These are phyloP conservation scores for Numida meleagris DNA, from an alignment of 2,113 vertebrate species.

Conservation along the genomic window DNA sequence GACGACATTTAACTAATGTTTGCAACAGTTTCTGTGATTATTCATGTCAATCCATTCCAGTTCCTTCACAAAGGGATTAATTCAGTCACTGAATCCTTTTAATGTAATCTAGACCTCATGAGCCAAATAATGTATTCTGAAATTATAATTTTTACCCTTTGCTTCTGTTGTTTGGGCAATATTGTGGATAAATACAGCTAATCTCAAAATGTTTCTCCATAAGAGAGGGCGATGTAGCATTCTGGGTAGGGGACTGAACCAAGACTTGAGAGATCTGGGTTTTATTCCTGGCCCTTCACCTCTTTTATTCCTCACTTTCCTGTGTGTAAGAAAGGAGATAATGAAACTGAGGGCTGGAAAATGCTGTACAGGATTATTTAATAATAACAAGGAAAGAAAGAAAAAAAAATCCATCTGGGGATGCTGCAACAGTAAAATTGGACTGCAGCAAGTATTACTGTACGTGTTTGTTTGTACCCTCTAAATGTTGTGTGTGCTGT, in stretches of 20 bases:
- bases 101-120: constrained; percentile 53
- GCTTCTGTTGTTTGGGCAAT: constrained; percentile 69
- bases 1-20: neutral
- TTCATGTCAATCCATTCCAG: neutral
- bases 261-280: constrained; percentile 48
- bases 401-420: neutral
- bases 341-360: constrained; percentile 19
- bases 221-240: constrained; percentile 57
- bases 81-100: constrained; percentile 56
- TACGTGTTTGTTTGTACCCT: neutral
- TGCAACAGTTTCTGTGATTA: neutral
- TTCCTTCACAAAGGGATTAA: constrained; percentile 10
- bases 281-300: constrained; percentile 49
- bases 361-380: neutral
- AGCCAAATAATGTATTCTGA: constrained; percentile 46
- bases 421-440: neutral
- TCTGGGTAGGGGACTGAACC: constrained; percentile 66
- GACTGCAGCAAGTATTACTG: neutral
- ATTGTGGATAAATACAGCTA: constrained; percentile 65
- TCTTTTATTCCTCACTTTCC: constrained; percentile 50
- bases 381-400: neutral
- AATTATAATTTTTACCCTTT: constrained; percentile 65
- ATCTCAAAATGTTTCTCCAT: constrained; percentile 64
- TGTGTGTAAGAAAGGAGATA: constrained; percentile 37
- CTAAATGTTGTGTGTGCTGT: neutral